phyloP scores from a whole-genome alignment of 2,888 invertebrate species.

The Drosophila lacicola region DNA sequence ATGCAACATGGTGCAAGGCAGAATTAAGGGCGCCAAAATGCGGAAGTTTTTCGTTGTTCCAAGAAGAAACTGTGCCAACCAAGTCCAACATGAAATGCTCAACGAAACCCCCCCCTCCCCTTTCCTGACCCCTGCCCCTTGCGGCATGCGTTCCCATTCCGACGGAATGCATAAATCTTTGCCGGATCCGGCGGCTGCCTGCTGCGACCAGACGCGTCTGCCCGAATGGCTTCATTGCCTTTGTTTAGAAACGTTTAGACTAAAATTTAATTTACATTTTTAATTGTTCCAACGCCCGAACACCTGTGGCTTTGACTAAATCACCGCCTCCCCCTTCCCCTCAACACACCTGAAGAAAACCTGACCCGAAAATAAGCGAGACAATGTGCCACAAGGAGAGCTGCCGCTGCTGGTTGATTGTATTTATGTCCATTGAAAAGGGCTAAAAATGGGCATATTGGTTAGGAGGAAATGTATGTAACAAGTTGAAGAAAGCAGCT shows the following conservation, averaged over 20 bases:
- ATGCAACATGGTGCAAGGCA: conserved; percentile 49
- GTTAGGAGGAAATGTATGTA: too few relatives aligned
- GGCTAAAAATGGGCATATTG: too few relatives aligned
- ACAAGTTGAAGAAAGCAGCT: too few relatives aligned
- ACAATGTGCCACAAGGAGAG: conserved; percentile 3
- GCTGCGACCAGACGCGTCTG: conserved; percentile 47
- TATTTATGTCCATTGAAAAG: not conserved
- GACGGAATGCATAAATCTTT: conserved; percentile 66
- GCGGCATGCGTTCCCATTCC: conserved; percentile 52
- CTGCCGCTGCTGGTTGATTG: not conserved
- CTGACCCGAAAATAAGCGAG: conserved; percentile 1
- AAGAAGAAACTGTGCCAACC: conserved; percentile 69
- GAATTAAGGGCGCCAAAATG: conserved; percentile 66
- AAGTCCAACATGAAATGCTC: conserved; percentile 73
- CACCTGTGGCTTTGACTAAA: conserved; percentile 48
- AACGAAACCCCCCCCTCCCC: not conserved
- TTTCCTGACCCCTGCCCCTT: conserved; percentile 13
- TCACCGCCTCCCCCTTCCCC: not conserved
- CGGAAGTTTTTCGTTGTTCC: conserved; percentile 71
- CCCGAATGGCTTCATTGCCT: conserved; percentile 51
- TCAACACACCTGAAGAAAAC: not conserved
- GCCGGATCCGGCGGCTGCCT: conserved; percentile 49
- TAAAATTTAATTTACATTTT: conserved; percentile 72
- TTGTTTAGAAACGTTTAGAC: conserved; percentile 76
- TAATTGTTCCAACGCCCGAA: conserved; percentile 54